Base-by-base conservation (phyloP, 2,888 invertebrate species). In the Nephrocerus scutellatus region DNA sequence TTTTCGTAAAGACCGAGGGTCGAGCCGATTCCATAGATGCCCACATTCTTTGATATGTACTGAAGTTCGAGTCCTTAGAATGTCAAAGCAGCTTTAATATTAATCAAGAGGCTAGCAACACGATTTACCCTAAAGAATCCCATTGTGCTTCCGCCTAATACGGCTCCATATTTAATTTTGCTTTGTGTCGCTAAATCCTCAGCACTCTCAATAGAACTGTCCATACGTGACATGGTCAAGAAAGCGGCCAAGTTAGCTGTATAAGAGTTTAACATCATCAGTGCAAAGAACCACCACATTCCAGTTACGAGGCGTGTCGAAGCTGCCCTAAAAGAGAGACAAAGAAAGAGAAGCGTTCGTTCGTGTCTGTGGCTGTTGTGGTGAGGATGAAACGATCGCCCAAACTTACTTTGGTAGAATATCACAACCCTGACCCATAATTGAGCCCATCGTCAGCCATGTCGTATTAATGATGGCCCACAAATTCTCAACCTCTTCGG, bases 171-270 rank as follows among this genome's bases (percentile, higher is more conserved):
- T 68, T 93, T 92, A 50, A 97, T 92, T 68, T 88, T 88, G n/a
- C 81, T 88, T 68, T 97, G 96, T 57, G 82, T 79, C 1, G 91
- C 87, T 42, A 97, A 74, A 68, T 95, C 95, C 59, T 95, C 93
- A 1, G 87, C 93, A 55, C 80, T 84, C 60, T 84, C 84, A 43
- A 97, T 92, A 3, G 90, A 86, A 12, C 55, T 61, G 1, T 54
- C 66, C 53, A 64, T 62, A 22, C 89, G 77, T 23, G 89, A 88
- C 56, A 85, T 87, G 2, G 93, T 93, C 5, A 93, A 73, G 61
- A 92, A 93, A 16, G 93, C 93, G 8, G 93, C 92, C 54, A 95
- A 74, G 66, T 93, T 93, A 28, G 93, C 93, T 2, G 93, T 95
- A 66, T 95, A 93, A 1, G 91, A 91, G 6, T 91, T 85, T 16